Evolutionary conservation across 2,113 vertebrate genomes (phyloP).

Genomic region (Dascyllus trimaculatus): DNA sequence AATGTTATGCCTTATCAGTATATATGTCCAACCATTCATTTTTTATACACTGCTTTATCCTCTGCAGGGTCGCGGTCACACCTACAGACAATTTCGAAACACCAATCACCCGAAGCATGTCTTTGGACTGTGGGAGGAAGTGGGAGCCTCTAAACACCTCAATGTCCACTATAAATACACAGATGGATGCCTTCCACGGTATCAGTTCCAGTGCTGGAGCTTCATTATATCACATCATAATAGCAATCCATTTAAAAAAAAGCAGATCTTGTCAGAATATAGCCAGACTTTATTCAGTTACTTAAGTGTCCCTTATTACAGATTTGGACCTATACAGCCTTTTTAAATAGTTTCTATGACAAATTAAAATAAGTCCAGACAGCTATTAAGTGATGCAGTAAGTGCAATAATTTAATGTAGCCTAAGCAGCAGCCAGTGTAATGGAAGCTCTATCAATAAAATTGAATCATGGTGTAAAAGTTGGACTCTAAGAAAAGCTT

Average conservation of each 20-base stretch:
- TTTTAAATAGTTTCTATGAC: background rate
- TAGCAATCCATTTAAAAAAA: background rate
- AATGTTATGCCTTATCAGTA: too few relatives aligned
- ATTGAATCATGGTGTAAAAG: background rate
- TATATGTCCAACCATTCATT: too few relatives aligned
- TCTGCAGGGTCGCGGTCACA: too few relatives aligned
- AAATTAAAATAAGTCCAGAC: background rate
- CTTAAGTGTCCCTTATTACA: conserved; percentile 1
- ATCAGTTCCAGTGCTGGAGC: background rate
- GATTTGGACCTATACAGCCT: background rate
- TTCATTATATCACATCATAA: background rate
- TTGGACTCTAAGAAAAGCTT: background rate
- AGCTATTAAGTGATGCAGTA: background rate
- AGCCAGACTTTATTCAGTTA: background rate
- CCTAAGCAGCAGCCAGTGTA: background rate
- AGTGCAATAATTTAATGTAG: background rate
- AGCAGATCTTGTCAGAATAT: background rate
- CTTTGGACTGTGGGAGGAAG: too few relatives aligned
- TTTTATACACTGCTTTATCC: too few relatives aligned
- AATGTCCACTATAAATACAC: background rate
- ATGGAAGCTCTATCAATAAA: conserved; percentile 6
- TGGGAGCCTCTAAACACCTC: too few relatives aligned
- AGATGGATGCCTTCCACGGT: background rate
- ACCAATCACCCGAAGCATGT: too few relatives aligned
- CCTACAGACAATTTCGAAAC: too few relatives aligned